Conservation (phyloP, 2,113 vertebrate genomes). For the Herpetotheres cachinnans region DNA sequence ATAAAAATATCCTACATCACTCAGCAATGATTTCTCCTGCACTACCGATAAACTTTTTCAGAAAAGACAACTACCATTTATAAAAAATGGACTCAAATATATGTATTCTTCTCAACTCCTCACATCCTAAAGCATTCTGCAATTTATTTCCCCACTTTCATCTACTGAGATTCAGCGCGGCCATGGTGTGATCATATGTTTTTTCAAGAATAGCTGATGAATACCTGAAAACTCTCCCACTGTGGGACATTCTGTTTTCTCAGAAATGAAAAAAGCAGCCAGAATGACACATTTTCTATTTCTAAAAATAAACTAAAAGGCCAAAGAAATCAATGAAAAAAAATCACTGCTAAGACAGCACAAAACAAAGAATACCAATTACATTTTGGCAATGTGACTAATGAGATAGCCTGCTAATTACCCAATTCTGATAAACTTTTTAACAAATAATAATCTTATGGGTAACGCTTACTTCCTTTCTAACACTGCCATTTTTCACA, state of each 20-base stretch:
- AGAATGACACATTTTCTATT: constrained; percentile 65
- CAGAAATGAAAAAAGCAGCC: constrained; percentile 34
- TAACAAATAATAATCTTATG: background rate
- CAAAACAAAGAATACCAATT: background rate
- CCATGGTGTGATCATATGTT: constrained; percentile 73
- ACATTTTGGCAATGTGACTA: constrained; percentile 23
- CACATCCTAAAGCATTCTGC: constrained; percentile 53
- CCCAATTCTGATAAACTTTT: constrained; percentile 22
- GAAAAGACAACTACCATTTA: constrained; percentile 63
- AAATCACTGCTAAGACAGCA: constrained; percentile 17
- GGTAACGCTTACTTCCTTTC: background rate
- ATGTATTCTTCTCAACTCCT: constrained; percentile 12
- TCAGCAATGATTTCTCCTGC: constrained; percentile 2
- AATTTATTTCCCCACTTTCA: constrained; percentile 61
- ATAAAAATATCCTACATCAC: constrained; percentile 37
- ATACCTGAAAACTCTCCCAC: constrained; percentile 69
- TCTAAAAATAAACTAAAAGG: constrained; percentile 67
- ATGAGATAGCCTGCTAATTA: constrained; percentile 3
- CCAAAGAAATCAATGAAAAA: constrained; percentile 53
- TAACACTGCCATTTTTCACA: background rate
- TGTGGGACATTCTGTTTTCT: constrained; percentile 65
- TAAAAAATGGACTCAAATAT: constrained; percentile 61
- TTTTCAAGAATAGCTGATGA: constrained; percentile 76
- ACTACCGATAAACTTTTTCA: constrained; percentile 56
- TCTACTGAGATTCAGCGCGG: constrained; percentile 60